Base-by-base conservation (phyloP, 2,888 invertebrate species). In the Torymus tubicola region DNA sequence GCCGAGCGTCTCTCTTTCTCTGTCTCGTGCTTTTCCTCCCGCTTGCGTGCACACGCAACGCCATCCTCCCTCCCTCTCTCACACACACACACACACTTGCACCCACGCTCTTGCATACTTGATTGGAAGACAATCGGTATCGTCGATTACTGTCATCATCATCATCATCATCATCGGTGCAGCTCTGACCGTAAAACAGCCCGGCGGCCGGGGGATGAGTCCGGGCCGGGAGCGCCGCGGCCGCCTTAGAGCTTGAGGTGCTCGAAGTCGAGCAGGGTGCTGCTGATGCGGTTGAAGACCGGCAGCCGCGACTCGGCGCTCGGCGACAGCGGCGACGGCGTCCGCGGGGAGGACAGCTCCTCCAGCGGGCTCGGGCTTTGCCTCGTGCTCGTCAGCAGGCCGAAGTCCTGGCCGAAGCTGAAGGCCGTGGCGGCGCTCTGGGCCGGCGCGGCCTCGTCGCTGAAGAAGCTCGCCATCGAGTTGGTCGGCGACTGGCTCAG, bases 221-320 rank as follows among this genome's bases (percentile, higher is more conserved):
- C 42, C 42, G 42, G 42, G 42, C 42, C 42, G 8, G 42, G 42
- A 42, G 42, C 5, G 42, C 42, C 8, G 10, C 42, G 42, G 42
- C 42, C 58, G 58, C 10, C 67, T 86, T 87, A 90, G 57, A 90
- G 87, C 82, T 89, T 89, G 42, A 90, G 86, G 58, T 87, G 84
- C 11, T 90, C 88, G 75, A 90, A 88, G n/a, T 89, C 88, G 64
- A 86, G 87, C 80, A 92, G 85, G 77, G 92, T 92, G 84, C 93
- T 93, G 88, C 94, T 93, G 87, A 95, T 92, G 87, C 94, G 93
- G 91, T 95, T 95, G 93, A 96, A 96, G 55, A 96, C 96, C 64
- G 96, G 96, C 90, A 96, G 93, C 86, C 96, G 93, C 71, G 94
- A 93, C 82, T 94, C 94, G 81, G 93, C 93, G 77, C 87, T 88